Conservation (phyloP, 2,113 vertebrate genomes). For the Muntiacus muntjak region DNA sequence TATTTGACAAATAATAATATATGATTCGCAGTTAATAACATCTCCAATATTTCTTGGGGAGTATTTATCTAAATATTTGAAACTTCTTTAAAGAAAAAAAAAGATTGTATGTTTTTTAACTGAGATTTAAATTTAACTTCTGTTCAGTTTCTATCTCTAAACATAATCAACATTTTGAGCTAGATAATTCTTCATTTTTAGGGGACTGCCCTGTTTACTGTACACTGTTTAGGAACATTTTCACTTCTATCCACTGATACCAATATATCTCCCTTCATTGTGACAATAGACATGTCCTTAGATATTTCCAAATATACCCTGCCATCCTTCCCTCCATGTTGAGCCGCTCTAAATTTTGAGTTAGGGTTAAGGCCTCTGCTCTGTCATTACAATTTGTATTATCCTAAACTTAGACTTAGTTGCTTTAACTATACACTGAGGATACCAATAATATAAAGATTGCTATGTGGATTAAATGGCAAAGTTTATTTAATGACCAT, state of each 20-base stretch:
- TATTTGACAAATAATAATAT: neutral
- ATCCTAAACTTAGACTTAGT: neutral
- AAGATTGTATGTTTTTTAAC: neutral
- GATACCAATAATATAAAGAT: neutral
- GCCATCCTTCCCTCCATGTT: neutral
- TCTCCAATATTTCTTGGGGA: neutral
- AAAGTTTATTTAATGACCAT: neutral
- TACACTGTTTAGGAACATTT: neutral
- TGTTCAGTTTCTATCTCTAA: neutral
- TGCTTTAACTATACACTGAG: neutral
- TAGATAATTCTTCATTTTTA: neutral
- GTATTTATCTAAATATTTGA: neutral
- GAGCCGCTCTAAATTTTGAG: neutral
- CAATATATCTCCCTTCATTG: neutral
- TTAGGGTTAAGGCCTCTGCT: neutral
- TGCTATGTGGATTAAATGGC: neutral
- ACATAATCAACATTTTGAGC: neutral
- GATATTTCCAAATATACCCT: rapidly evolving
- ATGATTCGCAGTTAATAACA: neutral
- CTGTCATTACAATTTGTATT: neutral
- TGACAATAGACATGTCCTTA: neutral
- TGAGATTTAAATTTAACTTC: neutral
- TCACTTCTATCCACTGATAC: neutral
- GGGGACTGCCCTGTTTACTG: neutral
- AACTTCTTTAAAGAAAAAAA: neutral